Percentiles rank a stretch among this genome's conserved stretches.
Conservation (phyloP, 2,113 vertebrate species). For the Rissa tridactyla region DNA sequence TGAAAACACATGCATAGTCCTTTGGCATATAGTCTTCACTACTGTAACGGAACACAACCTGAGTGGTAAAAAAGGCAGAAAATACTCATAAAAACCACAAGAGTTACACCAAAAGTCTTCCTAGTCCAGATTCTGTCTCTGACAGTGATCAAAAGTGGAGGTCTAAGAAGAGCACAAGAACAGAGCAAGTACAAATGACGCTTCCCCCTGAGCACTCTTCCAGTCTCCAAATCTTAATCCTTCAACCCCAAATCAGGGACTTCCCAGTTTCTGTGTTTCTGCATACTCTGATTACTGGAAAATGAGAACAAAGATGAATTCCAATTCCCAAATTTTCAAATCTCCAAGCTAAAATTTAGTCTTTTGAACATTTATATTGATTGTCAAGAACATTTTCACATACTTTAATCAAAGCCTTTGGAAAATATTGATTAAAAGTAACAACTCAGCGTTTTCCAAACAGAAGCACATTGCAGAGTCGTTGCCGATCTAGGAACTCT, state of each 20-base stretch:
- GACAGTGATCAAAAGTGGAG: not conserved
- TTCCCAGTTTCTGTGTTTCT: not conserved
- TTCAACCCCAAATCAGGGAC: not conserved
- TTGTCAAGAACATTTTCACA: not conserved
- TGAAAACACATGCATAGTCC: not conserved
- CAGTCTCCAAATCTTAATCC: not conserved
- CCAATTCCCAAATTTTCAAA: not conserved
- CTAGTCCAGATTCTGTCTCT: not conserved
- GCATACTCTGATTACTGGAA: not conserved
- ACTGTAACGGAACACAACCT: not conserved
- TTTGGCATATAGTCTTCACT: not conserved
- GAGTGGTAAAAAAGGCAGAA: not conserved
- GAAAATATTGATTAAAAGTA: not conserved
- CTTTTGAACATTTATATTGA: not conserved
- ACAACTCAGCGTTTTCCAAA: not conserved
- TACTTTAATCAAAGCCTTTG: not conserved
- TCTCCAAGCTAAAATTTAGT: not conserved
- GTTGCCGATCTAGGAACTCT: not conserved
- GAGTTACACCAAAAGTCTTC: not conserved
- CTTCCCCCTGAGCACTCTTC: not conserved
- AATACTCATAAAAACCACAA: not conserved
- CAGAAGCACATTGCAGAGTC: not conserved
- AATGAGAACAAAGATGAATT: not conserved
- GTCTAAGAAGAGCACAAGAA: not conserved
- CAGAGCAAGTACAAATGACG: accelerated